Evolutionary conservation across 2,888 invertebrate genomes (phyloP), one percentile per base, ranked within the genome.

Genomic region (Ectropis crepuscularia): DNA sequence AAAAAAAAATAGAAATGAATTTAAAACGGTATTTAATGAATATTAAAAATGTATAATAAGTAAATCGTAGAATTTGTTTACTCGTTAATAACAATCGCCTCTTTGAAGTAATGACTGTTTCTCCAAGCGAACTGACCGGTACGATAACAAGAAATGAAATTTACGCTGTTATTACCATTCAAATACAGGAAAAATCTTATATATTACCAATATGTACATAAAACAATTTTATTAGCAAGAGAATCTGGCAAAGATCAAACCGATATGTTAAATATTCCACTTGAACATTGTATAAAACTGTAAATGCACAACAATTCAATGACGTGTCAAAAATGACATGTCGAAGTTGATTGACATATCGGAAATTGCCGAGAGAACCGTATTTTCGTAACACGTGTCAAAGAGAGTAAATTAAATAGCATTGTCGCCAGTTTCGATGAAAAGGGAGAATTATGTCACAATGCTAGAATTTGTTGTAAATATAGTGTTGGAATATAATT

Each of bases 81-180:
- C 96, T 96, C 96, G 94, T 95, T 95, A 94, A 95, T 95, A 95
- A 96, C 96, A 94, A 97, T 96, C 94, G 97, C 97, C 95, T 98
- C 97, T 96, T 96, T 97, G 97, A 98, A 98, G 97, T 97, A 96
- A 94, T 97, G 95, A 96, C 97, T 98, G 96, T 97, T 96, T 95
- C 97, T 97, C 98, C 98, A 98, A 95, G 96, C 97, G 95, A 95
- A 97, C 97, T 97, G 88, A 84, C 77, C 82, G 84, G 86, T 83
- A 85, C 81, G 83, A 80, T 85, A 82, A 83, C 82, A 83, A 85
- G 80, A 87, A 89, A 86, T 81, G 82, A 88, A 87, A 87, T 58
- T 45, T 82, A 77, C 76, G 84, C 82, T 75, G 86, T 90, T 89
- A 88, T 85, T 83, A 75, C 68, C 74, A 63, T 61, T 67, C 51